Base-by-base conservation (phyloP, 2,888 invertebrate genomes). In the Ectemnius continuus region DNA sequence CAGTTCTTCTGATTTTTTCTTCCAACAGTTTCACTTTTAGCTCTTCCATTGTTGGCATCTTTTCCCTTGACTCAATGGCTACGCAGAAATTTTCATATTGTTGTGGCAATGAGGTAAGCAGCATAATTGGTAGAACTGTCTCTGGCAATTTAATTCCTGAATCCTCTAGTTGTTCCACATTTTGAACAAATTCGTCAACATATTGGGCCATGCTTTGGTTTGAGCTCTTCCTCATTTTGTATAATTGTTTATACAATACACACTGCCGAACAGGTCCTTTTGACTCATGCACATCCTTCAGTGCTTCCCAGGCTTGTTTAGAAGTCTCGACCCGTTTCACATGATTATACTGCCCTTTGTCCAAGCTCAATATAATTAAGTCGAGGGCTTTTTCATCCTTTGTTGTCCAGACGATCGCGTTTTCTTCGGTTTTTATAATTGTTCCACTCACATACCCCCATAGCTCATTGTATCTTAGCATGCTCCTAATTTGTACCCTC, bases 181-280 rank as follows among this genome's bases (percentile, higher is more conserved):
- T 83, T 4, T 57, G 18, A 1, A 52, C 16, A 47, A 82, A 82
- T 14, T 76, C 56, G 13, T 67, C 68, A 2, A 80, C 67, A 57
- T 80, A 76, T 56, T 75, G 67, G 23, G 75, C 60, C 69, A 81
- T 84, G 0, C 70, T 57, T 0, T 52, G 57, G 14, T 45, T 36
- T 1, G 69, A 2, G 0, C 78, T 52, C 67, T 81, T 80, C 46
- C 71, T 64, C 79, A 84, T 76, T 11, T 76, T 45, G 2, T 66
- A 57, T 20, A 83, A 46, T 46, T 79, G 83, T 47, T 80, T 79
- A 58, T 79, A 80, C 4, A 83, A 23, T 0, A 72, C 68, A 1
- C 77, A 73, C 67, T 82, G 83, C 11, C 79, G 72, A 16, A 83
- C 78, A 1, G 78, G 83, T 16, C 81, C 81, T 20, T 61, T 45